Evolutionary conservation across 2,797 vertebrate species (phyloP).

Genomic region (Prionace glauca): DNA sequence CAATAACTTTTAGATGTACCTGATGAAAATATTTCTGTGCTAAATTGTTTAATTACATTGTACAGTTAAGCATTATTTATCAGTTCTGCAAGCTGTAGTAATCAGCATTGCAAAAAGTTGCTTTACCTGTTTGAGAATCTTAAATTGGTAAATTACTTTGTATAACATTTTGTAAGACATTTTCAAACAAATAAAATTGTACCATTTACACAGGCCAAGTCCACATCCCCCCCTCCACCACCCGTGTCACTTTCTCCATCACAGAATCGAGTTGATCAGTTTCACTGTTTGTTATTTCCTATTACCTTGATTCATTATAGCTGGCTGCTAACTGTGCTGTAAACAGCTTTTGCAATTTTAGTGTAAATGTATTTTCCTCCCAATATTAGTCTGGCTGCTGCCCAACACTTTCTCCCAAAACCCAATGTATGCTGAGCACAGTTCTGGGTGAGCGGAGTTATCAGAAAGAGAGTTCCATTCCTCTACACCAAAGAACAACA

Average conservation of each 20-base stretch:
- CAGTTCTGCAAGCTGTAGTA: neutral
- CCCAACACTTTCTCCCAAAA: neutral
- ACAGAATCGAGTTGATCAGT: neutral
- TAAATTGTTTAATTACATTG: neutral
- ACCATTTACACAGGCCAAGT: neutral
- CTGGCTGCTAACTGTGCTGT: neutral
- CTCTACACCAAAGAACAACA: neutral
- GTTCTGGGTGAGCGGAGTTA: too few species aligned
- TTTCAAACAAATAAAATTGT: neutral
- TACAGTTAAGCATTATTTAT: neutral
- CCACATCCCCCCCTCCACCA: neutral
- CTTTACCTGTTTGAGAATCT: neutral
- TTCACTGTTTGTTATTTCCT: neutral
- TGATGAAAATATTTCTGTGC: neutral
- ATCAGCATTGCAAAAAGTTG: neutral
- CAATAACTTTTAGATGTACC: neutral
- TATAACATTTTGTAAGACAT: neutral
- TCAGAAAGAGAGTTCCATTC: neutral
- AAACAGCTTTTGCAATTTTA: neutral
- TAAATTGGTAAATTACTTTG: neutral
- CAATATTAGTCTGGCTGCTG: neutral
- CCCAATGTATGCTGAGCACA: neutral
- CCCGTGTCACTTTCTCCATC: neutral
- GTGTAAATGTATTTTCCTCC: neutral
- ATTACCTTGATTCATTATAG: neutral